Evolutionary conservation across 2,888 invertebrate genomes (phyloP).

Genomic region (Andrena praecox): DNA sequence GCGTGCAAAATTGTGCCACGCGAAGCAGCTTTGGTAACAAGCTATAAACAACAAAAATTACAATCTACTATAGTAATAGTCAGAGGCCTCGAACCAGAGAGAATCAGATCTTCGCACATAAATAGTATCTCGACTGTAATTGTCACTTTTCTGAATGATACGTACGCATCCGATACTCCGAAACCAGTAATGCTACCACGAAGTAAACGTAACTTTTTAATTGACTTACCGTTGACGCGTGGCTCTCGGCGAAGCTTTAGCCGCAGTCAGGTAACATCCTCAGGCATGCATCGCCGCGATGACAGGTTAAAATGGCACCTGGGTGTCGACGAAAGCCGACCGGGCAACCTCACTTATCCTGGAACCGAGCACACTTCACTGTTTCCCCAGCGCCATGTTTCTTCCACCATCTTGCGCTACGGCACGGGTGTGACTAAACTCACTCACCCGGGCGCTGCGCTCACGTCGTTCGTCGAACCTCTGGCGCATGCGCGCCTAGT

Average conservation of each 20-base stretch:
- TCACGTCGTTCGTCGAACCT: conserved; percentile 35
- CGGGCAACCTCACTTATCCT: neutral
- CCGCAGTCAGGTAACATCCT: conserved; percentile 36
- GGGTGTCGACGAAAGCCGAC: neutral
- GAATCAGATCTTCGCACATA: neutral
- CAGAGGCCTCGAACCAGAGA: neutral
- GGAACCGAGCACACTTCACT: conserved; percentile 36
- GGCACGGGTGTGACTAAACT: conserved; percentile 24
- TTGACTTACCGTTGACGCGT: conserved; percentile 36
- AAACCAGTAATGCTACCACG: conserved; percentile 13
- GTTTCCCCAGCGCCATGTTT: conserved; percentile 59
- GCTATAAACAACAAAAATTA: conserved; percentile 20
- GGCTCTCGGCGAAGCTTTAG: conserved; percentile 24
- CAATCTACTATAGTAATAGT: neutral
- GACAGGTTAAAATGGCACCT: neutral
- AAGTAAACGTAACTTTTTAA: neutral
- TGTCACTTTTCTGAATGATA: neutral
- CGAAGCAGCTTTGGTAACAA: neutral
- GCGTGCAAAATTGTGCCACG: neutral
- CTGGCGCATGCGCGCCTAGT: conserved; percentile 25
- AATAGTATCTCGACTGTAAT: neutral
- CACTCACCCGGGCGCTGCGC: conserved; percentile 17
- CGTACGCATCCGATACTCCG: neutral
- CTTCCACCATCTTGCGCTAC: conserved; percentile 2
- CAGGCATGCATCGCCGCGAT: neutral